Base-by-base conservation (phyloP, 2,113 vertebrate species). In the Corvus cornix region DNA sequence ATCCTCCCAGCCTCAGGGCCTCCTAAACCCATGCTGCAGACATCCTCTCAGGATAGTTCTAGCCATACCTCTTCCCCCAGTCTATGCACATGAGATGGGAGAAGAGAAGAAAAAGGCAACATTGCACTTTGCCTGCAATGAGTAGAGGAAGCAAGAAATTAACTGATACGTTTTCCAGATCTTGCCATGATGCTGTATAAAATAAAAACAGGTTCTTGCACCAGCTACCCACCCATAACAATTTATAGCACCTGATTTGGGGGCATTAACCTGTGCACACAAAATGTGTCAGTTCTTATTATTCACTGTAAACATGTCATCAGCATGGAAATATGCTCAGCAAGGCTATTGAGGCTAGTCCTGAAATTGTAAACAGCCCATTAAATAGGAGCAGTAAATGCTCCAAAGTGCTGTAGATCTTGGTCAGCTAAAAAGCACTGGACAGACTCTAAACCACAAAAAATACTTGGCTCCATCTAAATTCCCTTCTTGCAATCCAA, bases 371-470 rank as follows among this genome's bases (percentile, higher is more conserved):
- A 78, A 95, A 91, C 68, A 94, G 92, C 48, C 87, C 82, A 56
- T 94, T 96, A 96, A 97, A 89, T 15, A 82, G 84, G 68, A 91
- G 80, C 93, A 91, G 66, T 95, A 95, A 97, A 84, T 84, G 68
- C 58, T 64, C 64, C 58, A 74, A 92, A 95, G 93, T 4, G 9
- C 55, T 56, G 41, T 86, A 90, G 70, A 91, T 73, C 76, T 88
- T 83, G 69, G 64, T 91, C 89, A 96, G 51, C 68, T 94, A 66
- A 92, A 96, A 95, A 96, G 26, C 51, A 62, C 63, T 20, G 33
- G 55, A 53, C n/a, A 69, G 60, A 55, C 62, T 95, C 70, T 69
- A 90, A 83, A 41, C 18, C 76, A 62, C 27, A n/a, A 86, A 93
- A 66, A 87, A n/a, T 46, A 67, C 28, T 90, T 56, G 63, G 53